Base-by-base conservation (phyloP, 1,140 invertebrate species). In the Drosophila eugracilis region DNA sequence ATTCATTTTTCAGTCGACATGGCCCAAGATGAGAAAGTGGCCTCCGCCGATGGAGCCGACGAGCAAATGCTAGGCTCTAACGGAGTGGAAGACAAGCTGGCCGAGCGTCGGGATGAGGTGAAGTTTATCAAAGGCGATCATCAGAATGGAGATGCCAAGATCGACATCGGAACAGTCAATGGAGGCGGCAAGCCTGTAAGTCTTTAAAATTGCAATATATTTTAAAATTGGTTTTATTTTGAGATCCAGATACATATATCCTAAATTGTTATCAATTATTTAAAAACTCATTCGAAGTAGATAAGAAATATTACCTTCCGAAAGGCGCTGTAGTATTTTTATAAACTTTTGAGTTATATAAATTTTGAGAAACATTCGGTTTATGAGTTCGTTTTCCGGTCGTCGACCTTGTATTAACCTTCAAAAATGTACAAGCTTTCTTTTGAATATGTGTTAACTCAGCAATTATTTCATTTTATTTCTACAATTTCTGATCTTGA, bases 71-170 rank as follows among this genome's bases (percentile, higher is more conserved):
- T 96, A 2, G 92, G 93, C 2, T 7, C 59, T 1, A 69, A 62
- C 9, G 42, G 59, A 17, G 93, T 94, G 42, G 94, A 94, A 4
- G 93, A 93, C 1, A 94, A 94, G 74, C 92, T 93, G 57, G 81
- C 94, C 5, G 92, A 93, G 17, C 93, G 93, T 26, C 94, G 94
- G 53, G 94, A 94, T 28, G 92, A 93, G 59, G 94, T 96, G 1
- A 96, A 96, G 91, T 96, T 95, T 70, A 94, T 95, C 28, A 92
- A 93, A 21, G 93, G 92, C 22, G 94, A 95, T 79, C 94, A 94
- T 55, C 93, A 95, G 76, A 97, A 97, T 93, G 96, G 96, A 1
- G 96, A 97, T 89, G 95, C 96, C 0, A 97, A 97, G 92, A 94
- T 97, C 37, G 95, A 97, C 81, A 96, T 97, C 32, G 95, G 96